Base-by-base conservation (phyloP, 2,888 invertebrate genomes). In the Octodonta nipae region DNA sequence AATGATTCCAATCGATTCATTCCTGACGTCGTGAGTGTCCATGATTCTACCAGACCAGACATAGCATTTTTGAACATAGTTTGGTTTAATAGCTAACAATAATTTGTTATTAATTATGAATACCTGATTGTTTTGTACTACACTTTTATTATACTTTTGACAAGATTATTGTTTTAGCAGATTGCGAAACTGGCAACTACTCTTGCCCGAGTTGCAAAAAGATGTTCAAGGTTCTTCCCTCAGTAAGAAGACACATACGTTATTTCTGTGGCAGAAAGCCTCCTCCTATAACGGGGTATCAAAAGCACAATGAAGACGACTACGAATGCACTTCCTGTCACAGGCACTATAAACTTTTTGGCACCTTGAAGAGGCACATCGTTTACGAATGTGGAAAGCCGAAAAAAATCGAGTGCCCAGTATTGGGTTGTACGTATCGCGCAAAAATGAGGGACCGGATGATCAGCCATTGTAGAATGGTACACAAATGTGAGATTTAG, bases 341-440 rank as follows among this genome's bases (percentile, higher is more conserved):
- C 11, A 42, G 45, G 26, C 41, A 36, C n/a, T 52, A 52, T 37
- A 52, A 50, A 32, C 41, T 46, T 5, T 51, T 41, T 28, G 44
- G 42, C 29, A 51, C 52, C 1, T 30, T 52, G 37, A 51, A 47
- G 32, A 34, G 55, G 13, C 55, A 55, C 37, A 35, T 51, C 15
- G 45, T 51, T 6, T 51, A 51, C 30, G 52, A 52, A 31, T 55
- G 55, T 24, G 48, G 49, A 2, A 54, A 55, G 33, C 35, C 42
- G 15, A 46, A 51, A 8, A 47, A 42, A 6, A 45, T 54, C 5
- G 33, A 41, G 10, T 55, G 55, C 40, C 52, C 54, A 0, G 44
- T 54, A 8, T n/a, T 43, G 1, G 38, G 42, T 6, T 55, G 55
- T 28, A 22, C 13, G 1, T 55, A 54, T 28, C 51, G 44, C 33